These are phyloP conservation scores for Meiosimyza platycephala DNA, from an alignment of 2,888 invertebrate species.

Conservation along the genomic window DNA sequence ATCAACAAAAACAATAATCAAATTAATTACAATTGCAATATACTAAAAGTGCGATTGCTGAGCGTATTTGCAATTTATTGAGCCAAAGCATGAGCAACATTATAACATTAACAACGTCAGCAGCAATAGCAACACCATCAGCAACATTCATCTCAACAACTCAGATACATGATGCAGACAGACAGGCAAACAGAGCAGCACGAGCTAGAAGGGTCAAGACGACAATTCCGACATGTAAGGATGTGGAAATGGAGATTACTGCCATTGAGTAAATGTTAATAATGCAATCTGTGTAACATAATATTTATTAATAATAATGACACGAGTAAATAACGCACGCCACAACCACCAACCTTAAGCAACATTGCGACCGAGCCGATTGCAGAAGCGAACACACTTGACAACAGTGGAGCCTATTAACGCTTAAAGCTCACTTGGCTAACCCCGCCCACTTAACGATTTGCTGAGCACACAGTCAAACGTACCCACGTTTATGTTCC, in stretches of 20 bases:
- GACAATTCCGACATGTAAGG: background rate
- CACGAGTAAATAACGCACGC: slow-evolving; percentile 12
- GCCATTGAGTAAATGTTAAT: slow-evolving; percentile 32
- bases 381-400: background rate
- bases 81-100: slow-evolving; percentile 2
- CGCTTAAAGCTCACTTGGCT: slow-evolving; percentile 40
- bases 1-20: slow-evolving; percentile 27
- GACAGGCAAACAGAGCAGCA: slow-evolving; percentile 18
- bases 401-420: slow-evolving; percentile 28
- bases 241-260: slow-evolving; percentile 5
- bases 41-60: slow-evolving; percentile 31
- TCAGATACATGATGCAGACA: slow-evolving; percentile 31
- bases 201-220: background rate
- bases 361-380: background rate
- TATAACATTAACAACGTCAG: slow-evolving; percentile 7
- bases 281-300: slow-evolving; percentile 33
- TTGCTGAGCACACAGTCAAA: slow-evolving; percentile 35
- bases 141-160: slow-evolving; percentile 33
- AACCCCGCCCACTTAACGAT: slow-evolving; percentile 41
- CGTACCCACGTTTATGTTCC: background rate
- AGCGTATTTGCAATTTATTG: slow-evolving; percentile 17
- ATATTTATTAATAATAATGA: slow-evolving; percentile 40
- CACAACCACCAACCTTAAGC: background rate
- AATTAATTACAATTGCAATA: slow-evolving; percentile 23
- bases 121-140: slow-evolving; percentile 33